Conservation (phyloP, 2,888 invertebrate genomes). For the Acrocyrtus sp. region DNA sequence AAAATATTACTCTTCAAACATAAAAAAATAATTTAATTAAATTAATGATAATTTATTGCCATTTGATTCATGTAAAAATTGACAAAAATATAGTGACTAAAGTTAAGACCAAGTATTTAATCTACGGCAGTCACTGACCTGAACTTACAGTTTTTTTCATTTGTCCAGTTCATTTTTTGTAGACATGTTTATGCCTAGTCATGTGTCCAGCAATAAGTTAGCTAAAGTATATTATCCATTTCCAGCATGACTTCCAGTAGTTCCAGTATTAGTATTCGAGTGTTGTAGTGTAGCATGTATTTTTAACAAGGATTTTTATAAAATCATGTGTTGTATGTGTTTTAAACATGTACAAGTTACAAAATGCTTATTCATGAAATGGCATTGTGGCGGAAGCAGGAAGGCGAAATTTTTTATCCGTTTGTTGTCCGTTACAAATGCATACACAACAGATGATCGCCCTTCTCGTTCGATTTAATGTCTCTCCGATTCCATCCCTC, state of each 20-base stretch:
- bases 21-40: neutral
- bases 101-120: neutral
- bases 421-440: slow-evolving; percentile 30
- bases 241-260: neutral
- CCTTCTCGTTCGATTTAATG: neutral
- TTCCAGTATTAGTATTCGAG: neutral
- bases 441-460: slow-evolving; percentile 26
- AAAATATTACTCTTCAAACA: slow-evolving; percentile 2
- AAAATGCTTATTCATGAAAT: neutral
- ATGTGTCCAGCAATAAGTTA: too few relatives aligned
- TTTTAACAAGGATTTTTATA: neutral
- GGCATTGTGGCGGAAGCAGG: neutral
- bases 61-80: too few relatives aligned
- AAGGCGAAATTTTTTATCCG: slow-evolving; percentile 2
- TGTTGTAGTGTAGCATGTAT: neutral
- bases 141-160: neutral
- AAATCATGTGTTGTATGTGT: neutral
- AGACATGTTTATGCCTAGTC: too few relatives aligned
- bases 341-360: neutral
- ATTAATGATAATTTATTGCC: neutral
- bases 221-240: neutral
- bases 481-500: too few relatives aligned
- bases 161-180: neutral
- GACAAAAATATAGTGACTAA: too few relatives aligned
- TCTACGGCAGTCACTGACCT: slow-evolving; percentile 5